Evolutionary conservation across 1,140 invertebrate genomes (phyloP).

Genomic region (Sarcophaga bullata): DNA sequence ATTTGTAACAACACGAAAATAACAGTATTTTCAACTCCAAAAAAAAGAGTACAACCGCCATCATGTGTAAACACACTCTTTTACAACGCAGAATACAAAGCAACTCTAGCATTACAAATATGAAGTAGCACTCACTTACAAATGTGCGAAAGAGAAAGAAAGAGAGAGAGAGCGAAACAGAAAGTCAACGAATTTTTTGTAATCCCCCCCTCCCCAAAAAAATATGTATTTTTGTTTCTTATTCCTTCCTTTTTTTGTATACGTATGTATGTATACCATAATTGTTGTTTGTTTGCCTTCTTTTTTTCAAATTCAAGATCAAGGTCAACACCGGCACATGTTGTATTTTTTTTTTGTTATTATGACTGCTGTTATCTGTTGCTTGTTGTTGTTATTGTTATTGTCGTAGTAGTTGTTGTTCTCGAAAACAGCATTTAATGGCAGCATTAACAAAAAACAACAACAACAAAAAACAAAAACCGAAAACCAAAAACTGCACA

Average conservation of each 20-base stretch:
- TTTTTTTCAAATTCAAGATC: conserved; percentile 35
- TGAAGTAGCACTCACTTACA: too few relatives aligned
- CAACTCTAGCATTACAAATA: too few relatives aligned
- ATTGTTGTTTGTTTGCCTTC: conserved; percentile 21
- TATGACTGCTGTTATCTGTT: background rate
- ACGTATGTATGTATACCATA: background rate
- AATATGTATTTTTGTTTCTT: background rate
- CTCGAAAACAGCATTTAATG: background rate
- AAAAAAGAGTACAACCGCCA: too few relatives aligned
- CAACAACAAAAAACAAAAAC: background rate
- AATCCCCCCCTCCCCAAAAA: background rate
- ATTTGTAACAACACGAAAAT: too few relatives aligned
- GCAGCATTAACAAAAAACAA: background rate
- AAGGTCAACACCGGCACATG: conserved; percentile 33
- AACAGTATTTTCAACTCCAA: too few relatives aligned
- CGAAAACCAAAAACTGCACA: conserved; percentile 20
- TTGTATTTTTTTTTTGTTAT: background rate
- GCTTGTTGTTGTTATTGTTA: background rate
- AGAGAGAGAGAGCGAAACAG: too few relatives aligned
- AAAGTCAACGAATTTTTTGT: background rate
- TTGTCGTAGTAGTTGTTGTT: background rate
- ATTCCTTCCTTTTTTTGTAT: background rate
- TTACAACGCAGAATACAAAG: too few relatives aligned
- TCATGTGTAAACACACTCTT: too few relatives aligned
- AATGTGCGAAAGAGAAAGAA: too few relatives aligned